Conservation (phyloP, 2,113 vertebrate species). For the Grallaria varia region DNA sequence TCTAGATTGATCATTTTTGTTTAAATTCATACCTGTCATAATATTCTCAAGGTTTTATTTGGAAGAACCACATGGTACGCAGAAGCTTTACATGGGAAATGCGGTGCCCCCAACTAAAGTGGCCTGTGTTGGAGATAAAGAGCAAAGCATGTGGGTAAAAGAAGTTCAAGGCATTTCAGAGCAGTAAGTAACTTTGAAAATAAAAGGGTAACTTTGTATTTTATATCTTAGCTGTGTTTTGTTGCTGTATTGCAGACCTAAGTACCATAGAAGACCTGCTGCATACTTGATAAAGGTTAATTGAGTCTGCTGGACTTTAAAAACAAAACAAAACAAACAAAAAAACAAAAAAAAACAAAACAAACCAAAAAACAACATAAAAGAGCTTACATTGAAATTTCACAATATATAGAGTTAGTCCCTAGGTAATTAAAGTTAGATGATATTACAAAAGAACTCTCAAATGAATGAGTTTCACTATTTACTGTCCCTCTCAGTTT, state of each 20-base stretch:
- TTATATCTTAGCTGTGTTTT: not conserved
- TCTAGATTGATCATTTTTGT: not conserved
- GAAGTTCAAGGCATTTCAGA: slow-evolving; percentile 91
- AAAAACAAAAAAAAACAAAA: too few relatives aligned
- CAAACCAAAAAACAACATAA: not conserved
- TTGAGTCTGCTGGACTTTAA: not conserved
- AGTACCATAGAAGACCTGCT: not conserved
- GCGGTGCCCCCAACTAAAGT: slow-evolving; percentile 85
- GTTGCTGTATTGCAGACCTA: not conserved
- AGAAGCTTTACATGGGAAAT: slow-evolving; percentile 81
- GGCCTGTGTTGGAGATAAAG: slow-evolving; percentile 83
- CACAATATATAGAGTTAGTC: not conserved
- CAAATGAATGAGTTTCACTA: not conserved
- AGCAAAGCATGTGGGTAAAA: slow-evolving; percentile 89
- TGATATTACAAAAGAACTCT: not conserved
- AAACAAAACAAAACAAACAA: not conserved
- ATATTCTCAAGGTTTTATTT: slow-evolving; percentile 81
- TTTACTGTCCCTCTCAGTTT: not conserved
- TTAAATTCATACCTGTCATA: not conserved
- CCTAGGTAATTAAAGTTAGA: not conserved
- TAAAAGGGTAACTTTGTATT: not conserved
- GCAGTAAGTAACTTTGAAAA: slow-evolving; percentile 78
- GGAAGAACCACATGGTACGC: slow-evolving; percentile 84
- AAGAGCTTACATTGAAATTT: not conserved
- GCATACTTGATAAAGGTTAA: not conserved